phyloP scores from a whole-genome alignment of 2,113 vertebrate genomes.

The Heterotilapia buettikoferi region DNA sequence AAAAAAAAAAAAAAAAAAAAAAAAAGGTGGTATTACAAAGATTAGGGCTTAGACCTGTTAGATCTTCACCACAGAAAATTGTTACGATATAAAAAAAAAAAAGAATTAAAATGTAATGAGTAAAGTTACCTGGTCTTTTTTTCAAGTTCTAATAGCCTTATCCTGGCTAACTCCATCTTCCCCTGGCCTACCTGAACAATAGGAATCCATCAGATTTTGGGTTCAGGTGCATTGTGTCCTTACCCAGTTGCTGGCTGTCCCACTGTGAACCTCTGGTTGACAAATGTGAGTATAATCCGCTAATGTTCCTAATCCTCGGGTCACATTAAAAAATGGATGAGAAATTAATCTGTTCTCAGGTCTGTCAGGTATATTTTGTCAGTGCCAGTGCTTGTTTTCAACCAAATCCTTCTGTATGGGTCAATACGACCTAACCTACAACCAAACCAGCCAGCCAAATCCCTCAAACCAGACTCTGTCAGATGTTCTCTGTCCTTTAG shows the following conservation, averaged over 20 bases:
- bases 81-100: not conserved
- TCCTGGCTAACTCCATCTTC: not conserved
- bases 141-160: not conserved
- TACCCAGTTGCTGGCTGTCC: slow-evolving; percentile 56
- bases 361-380: slow-evolving; percentile 61
- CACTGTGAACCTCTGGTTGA: slow-evolving; percentile 49
- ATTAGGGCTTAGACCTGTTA: not conserved
- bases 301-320: slow-evolving; percentile 69
- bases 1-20: not conserved
- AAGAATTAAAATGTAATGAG: not conserved
- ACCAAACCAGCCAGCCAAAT: slow-evolving; percentile 35
- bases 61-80: not conserved
- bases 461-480: slow-evolving; percentile 2
- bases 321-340: slow-evolving; percentile 71
- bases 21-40: not conserved
- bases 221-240: slow-evolving; percentile 46
- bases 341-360: slow-evolving; percentile 70
- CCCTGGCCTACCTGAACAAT: not conserved
- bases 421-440: slow-evolving; percentile 5
- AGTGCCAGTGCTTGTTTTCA: slow-evolving; percentile 38
- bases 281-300: slow-evolving; percentile 68
- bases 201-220: not conserved
- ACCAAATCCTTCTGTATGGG: slow-evolving; percentile 43
- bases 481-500: slow-evolving; percentile 37
- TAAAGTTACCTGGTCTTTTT: not conserved